phyloP scores from a whole-genome alignment of 2,888 invertebrate genomes.

The Cheilosia vernalis region DNA sequence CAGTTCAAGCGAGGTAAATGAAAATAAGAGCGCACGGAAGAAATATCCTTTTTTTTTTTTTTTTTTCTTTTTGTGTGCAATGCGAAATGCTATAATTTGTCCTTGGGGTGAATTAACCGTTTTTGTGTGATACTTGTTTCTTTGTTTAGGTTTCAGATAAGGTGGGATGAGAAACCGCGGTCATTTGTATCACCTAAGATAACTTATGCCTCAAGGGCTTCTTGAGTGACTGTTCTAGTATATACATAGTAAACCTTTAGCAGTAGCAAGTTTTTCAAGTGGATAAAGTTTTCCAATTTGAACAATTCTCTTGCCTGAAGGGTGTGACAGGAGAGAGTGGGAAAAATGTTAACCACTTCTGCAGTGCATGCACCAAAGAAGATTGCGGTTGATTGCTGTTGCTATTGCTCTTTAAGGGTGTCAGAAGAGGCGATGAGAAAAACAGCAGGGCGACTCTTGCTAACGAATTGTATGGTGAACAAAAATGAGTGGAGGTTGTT shows the following conservation, averaged over 20 bases:
- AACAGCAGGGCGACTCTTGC: constrained; percentile 15
- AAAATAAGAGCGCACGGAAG: constrained; percentile 14
- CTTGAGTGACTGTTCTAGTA: constrained; percentile 28
- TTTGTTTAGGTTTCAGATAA: background rate
- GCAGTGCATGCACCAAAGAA: constrained; percentile 34
- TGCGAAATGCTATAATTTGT: constrained; percentile 28
- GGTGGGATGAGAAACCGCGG: constrained; percentile 4
- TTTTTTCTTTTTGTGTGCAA: too few species aligned
- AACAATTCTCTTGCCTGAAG: constrained; percentile 37
- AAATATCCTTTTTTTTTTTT: constrained; percentile 11
- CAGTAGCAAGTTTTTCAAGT: constrained; percentile 42
- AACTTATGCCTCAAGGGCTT: constrained; percentile 44
- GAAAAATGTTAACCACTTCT: constrained; percentile 13
- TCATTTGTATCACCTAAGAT: constrained; percentile 38
- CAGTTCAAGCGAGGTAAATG: constrained; percentile 86
- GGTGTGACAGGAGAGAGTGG: background rate
- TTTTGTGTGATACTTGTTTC: constrained; percentile 8
- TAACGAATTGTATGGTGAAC: constrained; percentile 14
- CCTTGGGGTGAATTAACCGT: constrained; percentile 46
- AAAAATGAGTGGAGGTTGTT: constrained; percentile 25
- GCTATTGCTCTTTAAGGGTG: constrained; percentile 16
- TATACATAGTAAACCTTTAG: constrained; percentile 14
- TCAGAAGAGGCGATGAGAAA: background rate
- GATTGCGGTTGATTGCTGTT: constrained; percentile 18
- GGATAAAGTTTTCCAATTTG: constrained; percentile 65